These are phyloP conservation scores for Parthenolecanium corni DNA, from an alignment of 2,888 invertebrate species.

Conservation along the genomic window DNA sequence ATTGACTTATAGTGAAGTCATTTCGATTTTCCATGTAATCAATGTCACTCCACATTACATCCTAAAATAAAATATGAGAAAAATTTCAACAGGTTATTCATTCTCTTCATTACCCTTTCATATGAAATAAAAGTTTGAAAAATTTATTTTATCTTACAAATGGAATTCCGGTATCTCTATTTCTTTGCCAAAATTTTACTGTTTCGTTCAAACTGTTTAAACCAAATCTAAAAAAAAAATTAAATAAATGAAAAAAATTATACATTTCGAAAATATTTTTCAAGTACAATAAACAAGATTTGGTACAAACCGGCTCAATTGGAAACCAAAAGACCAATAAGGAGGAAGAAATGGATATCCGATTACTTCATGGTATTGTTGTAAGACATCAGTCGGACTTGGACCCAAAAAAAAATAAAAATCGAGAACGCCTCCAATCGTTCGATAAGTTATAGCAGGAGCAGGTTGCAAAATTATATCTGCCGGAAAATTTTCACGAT, in stretches of 20 bases:
- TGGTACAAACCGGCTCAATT: slow-evolving; percentile 55
- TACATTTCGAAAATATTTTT: not conserved
- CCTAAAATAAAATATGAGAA: slow-evolving; percentile 41
- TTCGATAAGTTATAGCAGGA: slow-evolving; percentile 69
- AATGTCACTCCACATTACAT: slow-evolving; percentile 73
- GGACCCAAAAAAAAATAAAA: slow-evolving; percentile 69
- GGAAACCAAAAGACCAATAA: slow-evolving; percentile 80
- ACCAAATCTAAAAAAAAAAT: not conserved
- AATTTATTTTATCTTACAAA: slow-evolving; percentile 30
- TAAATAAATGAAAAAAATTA: not conserved
- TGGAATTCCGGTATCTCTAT: slow-evolving; percentile 24
- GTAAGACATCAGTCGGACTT: slow-evolving; percentile 52
- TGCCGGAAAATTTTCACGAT: slow-evolving; percentile 37
- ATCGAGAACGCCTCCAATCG: slow-evolving; percentile 70
- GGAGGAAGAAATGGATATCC: slow-evolving; percentile 73
- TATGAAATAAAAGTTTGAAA: not conserved
- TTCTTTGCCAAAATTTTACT: slow-evolving; percentile 3
- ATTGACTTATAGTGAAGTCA: slow-evolving; percentile 60
- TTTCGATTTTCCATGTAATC: slow-evolving; percentile 70
- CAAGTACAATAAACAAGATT: not conserved
- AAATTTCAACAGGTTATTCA: slow-evolving; percentile 8
- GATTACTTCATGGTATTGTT: slow-evolving; percentile 56
- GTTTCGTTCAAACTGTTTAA: slow-evolving; percentile 4
- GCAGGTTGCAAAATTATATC: slow-evolving; percentile 68
- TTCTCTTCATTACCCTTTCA: not conserved